Conservation (phyloP, 2,888 invertebrate species). For the Microctonus aethiopoides region DNA sequence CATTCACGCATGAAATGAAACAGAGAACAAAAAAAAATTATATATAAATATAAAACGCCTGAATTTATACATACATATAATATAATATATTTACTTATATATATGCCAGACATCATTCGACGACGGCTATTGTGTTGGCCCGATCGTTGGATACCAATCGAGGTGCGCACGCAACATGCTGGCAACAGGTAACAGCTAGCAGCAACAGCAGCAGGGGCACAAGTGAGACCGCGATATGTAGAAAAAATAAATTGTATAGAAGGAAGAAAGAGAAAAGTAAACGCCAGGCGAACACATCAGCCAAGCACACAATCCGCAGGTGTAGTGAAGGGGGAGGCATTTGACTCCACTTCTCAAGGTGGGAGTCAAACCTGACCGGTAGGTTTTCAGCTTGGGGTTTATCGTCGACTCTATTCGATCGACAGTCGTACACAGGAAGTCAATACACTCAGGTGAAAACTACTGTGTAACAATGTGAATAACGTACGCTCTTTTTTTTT, state of each 20-base stretch:
- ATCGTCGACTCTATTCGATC: constrained; percentile 45
- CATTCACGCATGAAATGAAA: background rate
- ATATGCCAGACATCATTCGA: background rate
- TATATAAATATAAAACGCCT: background rate
- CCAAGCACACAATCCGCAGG: constrained; percentile 43
- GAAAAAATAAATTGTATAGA: constrained; percentile 9
- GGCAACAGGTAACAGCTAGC: constrained; percentile 59
- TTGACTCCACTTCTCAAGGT: constrained; percentile 51
- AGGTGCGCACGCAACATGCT: constrained; percentile 46
- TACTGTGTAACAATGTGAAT: constrained; percentile 20
- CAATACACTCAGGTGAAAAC: constrained; percentile 44
- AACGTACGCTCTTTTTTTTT: background rate
- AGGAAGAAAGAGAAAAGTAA: constrained; percentile 8
- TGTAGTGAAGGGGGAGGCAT: constrained; percentile 43
- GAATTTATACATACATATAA: no score
- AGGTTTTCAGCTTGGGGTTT: constrained; percentile 39
- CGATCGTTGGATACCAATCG: constrained; percentile 32
- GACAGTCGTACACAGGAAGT: constrained; percentile 57
- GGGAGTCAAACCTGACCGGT: constrained; percentile 56
- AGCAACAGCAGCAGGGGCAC: constrained; percentile 23
- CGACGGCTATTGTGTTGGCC: constrained; percentile 5
- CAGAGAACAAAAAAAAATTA: background rate
- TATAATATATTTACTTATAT: no score
- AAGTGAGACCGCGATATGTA: constrained; percentile 19
- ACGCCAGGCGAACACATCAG: background rate